Evolutionary conservation across 2,888 invertebrate genomes (phyloP), one percentile per base, ranked within the genome.

Genomic region (Lasius platythorax): DNA sequence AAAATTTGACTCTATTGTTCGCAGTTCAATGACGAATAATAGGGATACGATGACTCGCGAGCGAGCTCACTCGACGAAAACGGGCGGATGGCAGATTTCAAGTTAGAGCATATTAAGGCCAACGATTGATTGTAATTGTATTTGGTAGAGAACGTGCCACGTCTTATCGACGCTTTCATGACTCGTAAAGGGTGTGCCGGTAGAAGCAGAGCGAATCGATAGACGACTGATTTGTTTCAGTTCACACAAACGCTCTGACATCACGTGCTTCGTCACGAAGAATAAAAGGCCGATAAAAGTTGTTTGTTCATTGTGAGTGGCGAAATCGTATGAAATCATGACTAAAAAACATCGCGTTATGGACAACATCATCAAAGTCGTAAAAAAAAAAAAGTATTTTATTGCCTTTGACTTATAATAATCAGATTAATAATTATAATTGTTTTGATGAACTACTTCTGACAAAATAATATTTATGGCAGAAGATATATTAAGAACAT

Each of bases 1-100:
- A 81, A 63, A 70, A 82, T 50, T 70, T 82, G 50, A 46, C 28
- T 75, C 79, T 43, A 84, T 84, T 78, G 78, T 86, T 72, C 63
- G 78, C 33, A 79, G 12, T 23, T 30, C 37, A 73, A 73, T 9
- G 74, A 61, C 46, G 74, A 73, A 61, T 73, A 61, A 81, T 73
- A 73, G 73, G 68, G n/a, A 46, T 46, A 68, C 70, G 33, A 78
- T 68, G 28, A 30, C 66, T 67, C 67, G 46, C 33, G 50, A 53
- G 3, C 1, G 15, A 63, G 18, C 18, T 33, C 2, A n/a, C n/a
- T 46, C 68, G 67, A 37, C 40, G 56, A 12, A 53, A 56, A 40
- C 40, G 18, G 66, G 3, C 37, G 64, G 23, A 3, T 4, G 50
- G 76, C 8, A 40, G 53, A 53, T 67, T 53, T 68, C 67, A 68